Conservation (phyloP, 1,140 invertebrate genomes). For the Frieseomelitta varia region DNA sequence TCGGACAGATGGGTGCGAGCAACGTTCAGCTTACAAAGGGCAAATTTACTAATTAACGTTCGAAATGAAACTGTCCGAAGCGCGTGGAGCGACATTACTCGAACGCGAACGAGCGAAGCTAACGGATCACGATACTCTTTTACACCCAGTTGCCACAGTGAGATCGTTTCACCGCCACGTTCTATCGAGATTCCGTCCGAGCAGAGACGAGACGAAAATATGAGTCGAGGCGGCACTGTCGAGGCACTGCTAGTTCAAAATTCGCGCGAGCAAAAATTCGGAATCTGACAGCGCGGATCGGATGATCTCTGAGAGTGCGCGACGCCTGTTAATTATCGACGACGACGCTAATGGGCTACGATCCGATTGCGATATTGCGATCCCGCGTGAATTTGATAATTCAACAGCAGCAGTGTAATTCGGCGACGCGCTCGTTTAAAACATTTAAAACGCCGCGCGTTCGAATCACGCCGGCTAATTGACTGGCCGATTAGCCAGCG, state of each 20-base stretch:
- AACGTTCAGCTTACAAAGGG: neutral
- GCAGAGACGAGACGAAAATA: too few relatives aligned
- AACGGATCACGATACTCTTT: neutral
- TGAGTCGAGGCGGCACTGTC: neutral
- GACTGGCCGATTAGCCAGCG: neutral
- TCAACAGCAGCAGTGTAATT: neutral
- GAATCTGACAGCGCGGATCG: too few relatives aligned
- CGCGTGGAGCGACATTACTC: neutral
- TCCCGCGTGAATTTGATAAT: slow-evolving; percentile 37
- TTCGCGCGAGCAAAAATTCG: neutral
- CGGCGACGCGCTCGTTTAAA: slow-evolving; percentile 7
- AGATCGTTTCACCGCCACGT: too few relatives aligned
- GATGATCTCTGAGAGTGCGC: too few relatives aligned
- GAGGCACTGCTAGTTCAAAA: neutral
- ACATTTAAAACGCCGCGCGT: slow-evolving; percentile 24
- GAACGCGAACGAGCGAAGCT: neutral
- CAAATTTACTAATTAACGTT: neutral
- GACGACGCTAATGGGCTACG: slow-evolving; percentile 32
- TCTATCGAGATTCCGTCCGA: too few relatives aligned
- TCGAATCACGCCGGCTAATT: slow-evolving; percentile 14
- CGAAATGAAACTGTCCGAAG: neutral
- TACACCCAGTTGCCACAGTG: too few relatives aligned
- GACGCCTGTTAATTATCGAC: slow-evolving; percentile 40
- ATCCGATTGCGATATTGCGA: slow-evolving; percentile 41
- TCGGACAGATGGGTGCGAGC: neutral